Conservation (phyloP, 2,113 vertebrate species). For the Micromys minutus region DNA sequence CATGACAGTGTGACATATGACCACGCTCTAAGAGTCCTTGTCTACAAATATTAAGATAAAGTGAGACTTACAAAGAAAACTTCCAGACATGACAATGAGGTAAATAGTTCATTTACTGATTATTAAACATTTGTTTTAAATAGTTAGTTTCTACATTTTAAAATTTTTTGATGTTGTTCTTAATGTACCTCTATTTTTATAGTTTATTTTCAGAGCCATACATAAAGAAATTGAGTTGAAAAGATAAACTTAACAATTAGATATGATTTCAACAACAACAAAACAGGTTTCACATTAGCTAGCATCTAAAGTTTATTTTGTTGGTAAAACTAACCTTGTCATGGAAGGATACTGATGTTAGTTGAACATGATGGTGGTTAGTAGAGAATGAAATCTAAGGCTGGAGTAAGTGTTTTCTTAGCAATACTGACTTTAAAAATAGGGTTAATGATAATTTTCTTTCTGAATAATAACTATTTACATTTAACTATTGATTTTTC, state of each 20-base stretch:
- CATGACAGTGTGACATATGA: neutral
- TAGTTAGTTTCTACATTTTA: slow-evolving; percentile 3
- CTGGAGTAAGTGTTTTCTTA: neutral
- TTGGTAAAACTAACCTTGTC: neutral
- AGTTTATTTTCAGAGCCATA: slow-evolving; percentile 30
- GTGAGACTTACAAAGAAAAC: neutral
- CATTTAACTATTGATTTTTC: slow-evolving; percentile 16
- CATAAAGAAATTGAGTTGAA: slow-evolving; percentile 5
- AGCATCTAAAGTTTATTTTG: slow-evolving; percentile 37
- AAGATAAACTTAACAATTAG: neutral
- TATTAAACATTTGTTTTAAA: neutral
- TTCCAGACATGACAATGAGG: neutral
- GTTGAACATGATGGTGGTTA: neutral
- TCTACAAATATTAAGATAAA: neutral
- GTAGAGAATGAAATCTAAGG: neutral
- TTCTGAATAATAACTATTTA: neutral
- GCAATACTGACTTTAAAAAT: neutral
- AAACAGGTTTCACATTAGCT: slow-evolving; percentile 2
- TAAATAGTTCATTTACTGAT: neutral
- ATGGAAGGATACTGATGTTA: neutral
- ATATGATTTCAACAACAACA: slow-evolving; percentile 9
- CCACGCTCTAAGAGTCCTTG: neutral
- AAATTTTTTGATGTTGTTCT: neutral
- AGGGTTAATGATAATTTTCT: neutral
- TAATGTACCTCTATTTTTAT: neutral